Evolutionary conservation across 2,888 invertebrate species (phyloP), one percentile per base, ranked within the genome.

Genomic region (Tipula lateralis): DNA sequence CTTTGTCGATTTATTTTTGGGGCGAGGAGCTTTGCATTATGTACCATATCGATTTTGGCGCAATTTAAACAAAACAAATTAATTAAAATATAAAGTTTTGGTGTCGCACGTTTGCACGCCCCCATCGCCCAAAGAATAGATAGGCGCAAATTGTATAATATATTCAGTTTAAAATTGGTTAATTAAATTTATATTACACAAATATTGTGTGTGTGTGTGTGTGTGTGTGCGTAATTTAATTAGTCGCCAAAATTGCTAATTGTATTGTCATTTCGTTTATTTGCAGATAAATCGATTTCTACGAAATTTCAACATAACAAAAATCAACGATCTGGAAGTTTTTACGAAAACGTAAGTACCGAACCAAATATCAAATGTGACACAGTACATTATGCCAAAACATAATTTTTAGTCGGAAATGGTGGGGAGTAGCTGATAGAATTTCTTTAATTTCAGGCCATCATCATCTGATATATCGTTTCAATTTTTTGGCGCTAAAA

Each of bases 271-370:
- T 86, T 86, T 85, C 86, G 85, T 86, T 87, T 87, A 85, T 87
- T 91, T 92, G 86, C 92, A 95, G 94, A 91, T 95, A 86, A 91
- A 92, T 82, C 92, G 91, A 86, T 93, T 94, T 87, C 90, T 94
- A 87, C 92, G 91, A 88, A 92, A 92, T 86, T 93, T 93, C 85
- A 94, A 94, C 88, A 92, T 94, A 84, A 92, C 94, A 16, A 93
- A 93, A 88, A 93, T 94, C 87, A 91, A 94, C 87, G 93, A 93
- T 87, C 87, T 90, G 85, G 90, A 90, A 91, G 91, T 95, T 87
- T 91, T 94, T 87, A 94, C 93, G 88, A 92, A 94, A 88, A 93
- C 93, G 94, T 94, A 91, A 92, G 92, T n/a, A 34, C 80, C 16
- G 19, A 24, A 50, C 2, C 13, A 50, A 1, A 50, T 16, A 80